Conservation (phyloP, 2,888 invertebrate species). For the Drosophila melanosoma region DNA sequence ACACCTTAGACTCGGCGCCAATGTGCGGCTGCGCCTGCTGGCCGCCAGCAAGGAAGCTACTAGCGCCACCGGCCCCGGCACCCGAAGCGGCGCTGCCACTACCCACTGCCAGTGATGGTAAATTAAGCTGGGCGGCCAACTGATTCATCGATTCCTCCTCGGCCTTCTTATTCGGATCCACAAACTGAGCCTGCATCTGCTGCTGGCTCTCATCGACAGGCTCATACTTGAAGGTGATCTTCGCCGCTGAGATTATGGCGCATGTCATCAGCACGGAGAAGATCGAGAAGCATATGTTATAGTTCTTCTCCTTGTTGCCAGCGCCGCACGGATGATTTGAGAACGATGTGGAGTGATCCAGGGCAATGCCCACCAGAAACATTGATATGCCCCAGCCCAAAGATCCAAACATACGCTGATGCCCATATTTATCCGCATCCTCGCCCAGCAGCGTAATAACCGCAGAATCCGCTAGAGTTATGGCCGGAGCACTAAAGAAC, state of each 20-base stretch:
- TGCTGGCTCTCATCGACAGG: constrained; percentile 85
- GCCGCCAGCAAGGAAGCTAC: constrained; percentile 51
- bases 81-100: constrained; percentile 81
- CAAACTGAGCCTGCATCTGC: constrained; percentile 74
- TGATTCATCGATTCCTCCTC: constrained; percentile 94
- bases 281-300: constrained; percentile 98
- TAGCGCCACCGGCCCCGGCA: constrained; percentile 70
- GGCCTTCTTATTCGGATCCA: constrained; percentile 85
- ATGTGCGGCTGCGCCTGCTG: constrained; percentile 83
- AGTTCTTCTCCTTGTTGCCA: constrained; percentile 97
- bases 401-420: constrained; percentile 99
- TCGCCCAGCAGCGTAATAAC: constrained; percentile 95
- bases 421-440: constrained; percentile 95
- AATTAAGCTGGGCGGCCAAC: constrained; percentile 92
- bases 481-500: constrained; percentile 98
- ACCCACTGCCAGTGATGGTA: constrained; percentile 89
- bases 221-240: constrained; percentile 89
- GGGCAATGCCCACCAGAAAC: constrained; percentile 97
- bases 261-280: constrained; percentile 98
- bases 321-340: constrained; percentile 96
- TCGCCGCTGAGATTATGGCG: constrained; percentile 95
- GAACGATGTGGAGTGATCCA: constrained; percentile 98
- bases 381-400: constrained; percentile 99
- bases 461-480: constrained; percentile 96
- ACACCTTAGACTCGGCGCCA: constrained; percentile 91